Percentiles rank a stretch among this genome's conserved stretches.
phyloP scores from a whole-genome alignment of 2,797 vertebrate species.

The Galagoides demidoff region DNA sequence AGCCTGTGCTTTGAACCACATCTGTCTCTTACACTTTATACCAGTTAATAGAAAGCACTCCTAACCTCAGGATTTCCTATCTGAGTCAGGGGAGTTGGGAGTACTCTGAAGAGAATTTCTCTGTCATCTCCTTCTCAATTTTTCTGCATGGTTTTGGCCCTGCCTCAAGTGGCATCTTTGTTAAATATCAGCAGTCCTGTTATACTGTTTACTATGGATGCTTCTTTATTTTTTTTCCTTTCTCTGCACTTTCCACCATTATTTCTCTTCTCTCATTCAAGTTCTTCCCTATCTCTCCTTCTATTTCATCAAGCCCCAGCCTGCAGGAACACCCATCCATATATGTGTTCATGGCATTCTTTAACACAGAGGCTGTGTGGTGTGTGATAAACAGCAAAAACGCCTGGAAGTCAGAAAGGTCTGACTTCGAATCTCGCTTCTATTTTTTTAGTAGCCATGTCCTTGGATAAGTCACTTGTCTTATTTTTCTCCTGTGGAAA shows the following conservation, averaged over 20 bases:
- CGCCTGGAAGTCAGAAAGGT: neutral
- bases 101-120: neutral
- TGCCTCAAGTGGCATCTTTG: no score
- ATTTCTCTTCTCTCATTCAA: neutral
- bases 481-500: neutral
- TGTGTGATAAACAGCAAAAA: neutral
- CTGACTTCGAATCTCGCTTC: neutral
- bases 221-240: neutral
- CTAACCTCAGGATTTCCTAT: neutral
- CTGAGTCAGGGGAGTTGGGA: neutral
- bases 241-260: neutral
- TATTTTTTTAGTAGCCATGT: neutral
- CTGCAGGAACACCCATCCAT: neutral
- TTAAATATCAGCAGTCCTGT: neutral
- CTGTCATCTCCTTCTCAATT: neutral
- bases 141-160: neutral
- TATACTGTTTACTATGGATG: no score
- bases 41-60: neutral
- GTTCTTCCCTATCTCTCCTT: neutral
- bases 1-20: accelerated
- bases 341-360: no score
- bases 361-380: neutral
- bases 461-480: neutral
- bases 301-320: neutral
- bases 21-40: neutral